Base-by-base conservation (phyloP, 2,113 vertebrate genomes). In the Theristicus caerulescens region DNA sequence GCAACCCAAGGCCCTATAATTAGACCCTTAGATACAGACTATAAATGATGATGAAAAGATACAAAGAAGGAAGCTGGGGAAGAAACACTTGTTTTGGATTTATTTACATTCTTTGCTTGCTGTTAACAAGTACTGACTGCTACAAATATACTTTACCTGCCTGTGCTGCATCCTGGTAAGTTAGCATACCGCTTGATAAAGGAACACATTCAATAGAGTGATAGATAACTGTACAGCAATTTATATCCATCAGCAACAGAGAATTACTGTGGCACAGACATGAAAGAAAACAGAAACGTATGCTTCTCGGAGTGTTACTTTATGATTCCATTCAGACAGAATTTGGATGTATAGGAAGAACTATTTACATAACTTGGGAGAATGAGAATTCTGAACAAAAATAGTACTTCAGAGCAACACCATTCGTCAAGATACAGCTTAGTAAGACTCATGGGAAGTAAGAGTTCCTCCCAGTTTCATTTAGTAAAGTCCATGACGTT, bases 1-100 rank as follows among this genome's bases (percentile, higher is more conserved):
- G 96, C 94, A 97, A 97, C 96, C 34, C 22, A 90, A 46, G 64
- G 40, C 66, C 19, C 87, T 96, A 93, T 93, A 86, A 82, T 96
- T 87, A 94, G 95, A 83, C 38, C 12, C 81, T 89, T 71, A 81
- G 92, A 79, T 72, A 70, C 58, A 57, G 25, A 17, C 61, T 85
- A 54, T 82, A 76, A 87, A 44, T 52, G 69, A 79, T n/a, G 46
- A 40, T 34, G 25, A 82, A 46, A 86, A 76, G 38, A 76, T 34
- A 61, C 55, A 64, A 82, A 88, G 67, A 49, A 90, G 36, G 44
- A 89, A 94, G 49, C n/a, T n/a, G 47, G 19, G 16, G 12, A 72
- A 91, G n/a, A 87, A 96, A 47, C 1, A 1, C 15, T 57, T 52
- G 31, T 10, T 92, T 70, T 51, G 29, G 29, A 46, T 71, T 71